These are phyloP conservation scores for Cetoscarus ocellatus DNA, from an alignment of 2,797 vertebrate genomes.

Conservation along the genomic window DNA sequence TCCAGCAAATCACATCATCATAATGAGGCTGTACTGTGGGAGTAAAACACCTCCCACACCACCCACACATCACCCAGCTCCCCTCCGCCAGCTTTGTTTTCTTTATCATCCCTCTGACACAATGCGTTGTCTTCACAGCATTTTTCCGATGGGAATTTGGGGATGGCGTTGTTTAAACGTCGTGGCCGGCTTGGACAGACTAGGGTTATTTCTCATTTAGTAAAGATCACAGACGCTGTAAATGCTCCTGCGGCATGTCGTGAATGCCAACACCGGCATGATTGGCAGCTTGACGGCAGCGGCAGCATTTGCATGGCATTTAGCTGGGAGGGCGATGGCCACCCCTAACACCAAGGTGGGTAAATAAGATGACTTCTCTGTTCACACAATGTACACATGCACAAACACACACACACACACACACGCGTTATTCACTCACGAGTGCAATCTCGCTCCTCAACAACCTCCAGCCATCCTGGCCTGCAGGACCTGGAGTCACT, in stretches of 20 bases:
- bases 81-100: conserved; percentile 73
- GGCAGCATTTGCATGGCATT: conserved; percentile 99
- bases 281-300: conserved; percentile 96
- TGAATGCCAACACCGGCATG: conserved; percentile 93
- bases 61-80: conserved; percentile 55
- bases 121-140: conserved; percentile 76
- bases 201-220: conserved; percentile 98
- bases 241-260: conserved; percentile 95
- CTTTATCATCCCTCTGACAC: conserved; percentile 79
- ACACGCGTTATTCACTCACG: conserved; percentile 52
- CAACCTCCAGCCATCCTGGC: conserved; percentile 68
- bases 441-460: conserved; percentile 70
- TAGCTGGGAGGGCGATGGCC: conserved; percentile 86
- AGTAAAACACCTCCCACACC: conserved; percentile 69
- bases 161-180: conserved; percentile 91
- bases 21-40: conserved; percentile 97
- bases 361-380: conserved; percentile 85
- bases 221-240: conserved; percentile 94
- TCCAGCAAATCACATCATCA: conserved; percentile 98
- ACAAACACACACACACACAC: conserved; percentile 54
- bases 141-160: conserved; percentile 87
- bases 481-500: conserved; percentile 67
- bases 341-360: conserved; percentile 82
- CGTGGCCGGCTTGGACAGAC: conserved; percentile 81
- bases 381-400: conserved; percentile 76